Evolutionary conservation across 2,888 invertebrate species (phyloP).

Genomic region (Latheticus oryzae): DNA sequence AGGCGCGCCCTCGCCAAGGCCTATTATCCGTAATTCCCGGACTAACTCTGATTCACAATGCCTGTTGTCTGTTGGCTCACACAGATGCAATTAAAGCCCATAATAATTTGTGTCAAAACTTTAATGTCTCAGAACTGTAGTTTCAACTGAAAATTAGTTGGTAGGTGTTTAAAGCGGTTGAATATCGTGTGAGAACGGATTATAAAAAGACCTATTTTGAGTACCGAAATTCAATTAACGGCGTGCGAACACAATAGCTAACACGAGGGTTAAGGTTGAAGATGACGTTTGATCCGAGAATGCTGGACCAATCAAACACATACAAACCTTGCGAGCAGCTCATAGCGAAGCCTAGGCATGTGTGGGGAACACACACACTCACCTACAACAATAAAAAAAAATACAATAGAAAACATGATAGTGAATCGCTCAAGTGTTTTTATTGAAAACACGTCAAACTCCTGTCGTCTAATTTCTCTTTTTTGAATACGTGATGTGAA

Average conservation of each 20-base stretch:
- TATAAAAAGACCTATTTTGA: slow-evolving; percentile 40
- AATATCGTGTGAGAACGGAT: neutral
- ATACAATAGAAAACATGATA: slow-evolving; percentile 5
- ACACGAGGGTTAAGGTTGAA: slow-evolving; percentile 20
- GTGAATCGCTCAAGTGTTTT: no score
- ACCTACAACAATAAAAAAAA: slow-evolving; percentile 59
- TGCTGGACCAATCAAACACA: slow-evolving; percentile 34
- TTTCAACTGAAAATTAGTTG: slow-evolving; percentile 15
- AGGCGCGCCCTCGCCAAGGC: slow-evolving; percentile 52
- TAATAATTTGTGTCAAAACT: slow-evolving; percentile 52
- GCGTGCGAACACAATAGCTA: slow-evolving; percentile 45
- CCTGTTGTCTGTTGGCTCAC: slow-evolving; percentile 56
- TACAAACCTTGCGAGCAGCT: slow-evolving; percentile 64
- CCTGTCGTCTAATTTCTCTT: slow-evolving; percentile 7
- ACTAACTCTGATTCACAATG: slow-evolving; percentile 58
- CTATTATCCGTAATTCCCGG: slow-evolving; percentile 58
- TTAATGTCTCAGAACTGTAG: slow-evolving; percentile 27
- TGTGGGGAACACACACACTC: slow-evolving; percentile 62
- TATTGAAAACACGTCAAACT: no score
- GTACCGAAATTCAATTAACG: slow-evolving; percentile 61
- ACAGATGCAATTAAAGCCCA: slow-evolving; percentile 58
- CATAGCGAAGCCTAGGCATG: slow-evolving; percentile 62
- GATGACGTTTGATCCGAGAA: slow-evolving; percentile 8
- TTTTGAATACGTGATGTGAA: slow-evolving; percentile 27
- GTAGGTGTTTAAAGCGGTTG: slow-evolving; percentile 2